Evolutionary conservation across 2,888 invertebrate genomes (phyloP), one percentile per base, ranked within the genome.

Genomic region (Drosophila limbata): DNA sequence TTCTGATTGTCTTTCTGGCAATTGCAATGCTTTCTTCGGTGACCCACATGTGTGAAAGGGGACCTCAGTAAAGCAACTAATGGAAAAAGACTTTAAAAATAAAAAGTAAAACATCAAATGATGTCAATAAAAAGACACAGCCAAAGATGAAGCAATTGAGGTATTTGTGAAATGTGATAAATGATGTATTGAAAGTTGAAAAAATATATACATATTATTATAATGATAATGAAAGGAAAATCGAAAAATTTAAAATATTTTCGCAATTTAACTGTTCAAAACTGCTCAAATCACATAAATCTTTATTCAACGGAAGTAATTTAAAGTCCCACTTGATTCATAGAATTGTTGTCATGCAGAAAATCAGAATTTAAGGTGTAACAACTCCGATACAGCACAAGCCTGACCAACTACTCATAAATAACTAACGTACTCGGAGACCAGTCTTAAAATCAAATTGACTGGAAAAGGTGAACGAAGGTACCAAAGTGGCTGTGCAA

Each of bases 371-470:
- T 65, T 10, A 42, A 55, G 11, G 11, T 51, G 37, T 31, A 37
- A 13, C 17, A 47, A 37, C 57, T 57, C 31, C 8, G 31, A 59
- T 1, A 11, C 25, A 39, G 31, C 51, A 59, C 40, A 52, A 35
- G 45, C 56, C 40, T 25, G 60, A 4, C 56, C 56, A 51, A 44
- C 35, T 40, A 37, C 73, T 63, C 68, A 70, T 86, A 81, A 81
- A 86, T 84, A 86, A 73, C 70, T 84, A 74, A 81, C 84, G 56
- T 59, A 50, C 42, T 25, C 25, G 47, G 75, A 66, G 69, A 68
- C 76, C 57, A 60, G 67, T 68, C 63, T 64, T 81, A 59, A 74
- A 61, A 73, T 45, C 63, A 77, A 83, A 83, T 83, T 77, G 87
- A 70, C 60, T 79, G 84, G 72, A 83, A 86, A 84, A 67, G 65